phyloP scores from a whole-genome alignment of 1,140 invertebrate genomes.

The Pristionchus pacificus region DNA sequence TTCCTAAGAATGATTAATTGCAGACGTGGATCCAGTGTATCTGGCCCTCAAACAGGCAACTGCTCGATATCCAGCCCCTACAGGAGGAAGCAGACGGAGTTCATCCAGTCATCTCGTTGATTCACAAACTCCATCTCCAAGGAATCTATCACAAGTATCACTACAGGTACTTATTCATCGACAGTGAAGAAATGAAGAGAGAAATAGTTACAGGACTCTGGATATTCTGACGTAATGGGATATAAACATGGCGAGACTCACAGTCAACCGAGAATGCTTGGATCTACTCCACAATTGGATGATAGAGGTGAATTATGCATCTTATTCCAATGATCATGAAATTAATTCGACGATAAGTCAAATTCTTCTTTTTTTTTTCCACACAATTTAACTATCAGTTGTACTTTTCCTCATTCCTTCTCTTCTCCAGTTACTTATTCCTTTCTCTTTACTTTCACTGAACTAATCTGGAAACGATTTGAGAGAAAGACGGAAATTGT shows the following conservation, averaged over 20 bases:
- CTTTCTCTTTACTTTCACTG: not conserved
- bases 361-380: no score
- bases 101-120: conserved; percentile 43
- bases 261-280: conserved; percentile 41
- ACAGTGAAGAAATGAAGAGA: not conserved
- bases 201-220: conserved; percentile 47
- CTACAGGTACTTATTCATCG: conserved; percentile 32
- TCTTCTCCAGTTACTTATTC: not conserved
- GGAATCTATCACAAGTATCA: conserved; percentile 54
- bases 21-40: conserved; percentile 51
- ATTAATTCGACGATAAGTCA: no score
- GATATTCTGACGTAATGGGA: conserved; percentile 44
- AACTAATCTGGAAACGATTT: no score
- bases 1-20: conserved; percentile 52
- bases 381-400: no score
- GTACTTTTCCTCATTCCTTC: no score
- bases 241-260: conserved; percentile 23
- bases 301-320: conserved; percentile 35
- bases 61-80: conserved; percentile 40
- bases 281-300: conserved; percentile 50
- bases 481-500: no score
- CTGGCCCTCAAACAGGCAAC: conserved; percentile 56
- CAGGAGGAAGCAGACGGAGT: conserved; percentile 15
- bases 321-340: no score
- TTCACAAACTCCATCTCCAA: conserved; percentile 50